Conservation (phyloP, 2,888 invertebrate genomes). For the Lepidocyrtoides sp. region DNA sequence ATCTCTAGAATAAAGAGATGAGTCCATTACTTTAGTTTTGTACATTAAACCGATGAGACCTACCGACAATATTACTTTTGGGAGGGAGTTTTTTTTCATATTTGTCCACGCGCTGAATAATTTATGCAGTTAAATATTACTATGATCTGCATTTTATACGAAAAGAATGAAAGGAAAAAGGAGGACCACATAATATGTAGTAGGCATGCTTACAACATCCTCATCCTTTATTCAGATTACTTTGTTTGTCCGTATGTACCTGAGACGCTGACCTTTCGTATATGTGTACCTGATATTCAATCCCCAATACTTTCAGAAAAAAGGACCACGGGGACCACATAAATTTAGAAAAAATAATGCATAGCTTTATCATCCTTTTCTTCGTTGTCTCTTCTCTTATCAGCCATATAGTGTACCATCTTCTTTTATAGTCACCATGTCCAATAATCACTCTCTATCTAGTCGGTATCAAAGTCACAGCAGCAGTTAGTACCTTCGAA, state of each 20-base stretch:
- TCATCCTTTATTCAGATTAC: background rate
- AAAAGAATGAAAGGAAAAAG: background rate
- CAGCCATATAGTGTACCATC: too few relatives aligned
- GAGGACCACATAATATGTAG: background rate
- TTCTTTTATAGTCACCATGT: too few relatives aligned
- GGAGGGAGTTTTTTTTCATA: background rate
- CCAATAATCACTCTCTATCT: too few relatives aligned
- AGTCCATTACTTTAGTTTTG: too few relatives aligned
- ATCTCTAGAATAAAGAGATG: background rate
- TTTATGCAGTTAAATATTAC: background rate
- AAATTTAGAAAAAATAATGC: conserved; percentile 6
- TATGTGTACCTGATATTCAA: background rate
- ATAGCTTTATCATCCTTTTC: conserved; percentile 1
- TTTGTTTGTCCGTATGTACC: background rate
- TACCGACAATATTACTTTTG: background rate
- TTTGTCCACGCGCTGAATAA: background rate
- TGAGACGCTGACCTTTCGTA: background rate
- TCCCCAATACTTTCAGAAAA: background rate
- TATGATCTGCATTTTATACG: background rate
- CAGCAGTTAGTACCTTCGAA: too few relatives aligned
- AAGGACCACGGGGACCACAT: background rate
- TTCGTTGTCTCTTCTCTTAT: background rate
- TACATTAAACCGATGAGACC: too few relatives aligned
- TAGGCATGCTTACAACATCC: background rate
- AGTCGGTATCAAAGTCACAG: too few relatives aligned